Conservation (phyloP, 2,888 invertebrate genomes). For the Drosophila colorata region DNA sequence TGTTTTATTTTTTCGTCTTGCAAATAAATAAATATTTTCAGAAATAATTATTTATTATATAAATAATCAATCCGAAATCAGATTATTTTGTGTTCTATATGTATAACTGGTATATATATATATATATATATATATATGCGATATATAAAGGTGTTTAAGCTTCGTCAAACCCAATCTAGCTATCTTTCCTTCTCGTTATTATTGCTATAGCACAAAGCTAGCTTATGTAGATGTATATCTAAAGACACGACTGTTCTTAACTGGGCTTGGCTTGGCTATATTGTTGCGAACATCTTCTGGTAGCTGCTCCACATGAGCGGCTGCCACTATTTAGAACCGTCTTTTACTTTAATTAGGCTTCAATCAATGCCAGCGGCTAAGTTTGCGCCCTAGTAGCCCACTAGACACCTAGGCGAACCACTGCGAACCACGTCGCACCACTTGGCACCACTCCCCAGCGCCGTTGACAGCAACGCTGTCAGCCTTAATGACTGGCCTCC, state of each 20-base stretch:
- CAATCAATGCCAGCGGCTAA: constrained; percentile 71
- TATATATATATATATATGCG: too few species aligned
- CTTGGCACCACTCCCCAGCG: constrained; percentile 1
- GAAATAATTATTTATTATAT: too few species aligned
- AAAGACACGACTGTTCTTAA: constrained; percentile 23
- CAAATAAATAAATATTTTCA: too few species aligned
- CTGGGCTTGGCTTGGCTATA: background rate
- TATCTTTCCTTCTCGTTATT: constrained; percentile 1
- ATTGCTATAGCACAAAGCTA: background rate
- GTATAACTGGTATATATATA: too few species aligned
- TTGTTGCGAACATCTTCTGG: constrained; percentile 7
- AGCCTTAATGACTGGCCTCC: constrained; percentile 60
- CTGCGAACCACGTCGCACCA: constrained; percentile 4
- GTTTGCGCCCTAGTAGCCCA: constrained; percentile 60
- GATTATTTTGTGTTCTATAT: too few species aligned
- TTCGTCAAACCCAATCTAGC: too few species aligned
- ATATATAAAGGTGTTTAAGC: too few species aligned
- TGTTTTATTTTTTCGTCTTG: too few species aligned
- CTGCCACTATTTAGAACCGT: constrained; percentile 16
- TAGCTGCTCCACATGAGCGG: constrained; percentile 46
- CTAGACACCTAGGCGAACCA: constrained; percentile 6
- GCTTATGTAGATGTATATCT: background rate
- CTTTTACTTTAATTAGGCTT: constrained; percentile 70
- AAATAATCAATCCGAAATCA: too few species aligned
- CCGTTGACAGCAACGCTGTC: constrained; percentile 26